Evolutionary conservation across 2,113 vertebrate genomes (phyloP), one percentile per base, ranked within the genome.

Genomic region (Nothocercus julius): DNA sequence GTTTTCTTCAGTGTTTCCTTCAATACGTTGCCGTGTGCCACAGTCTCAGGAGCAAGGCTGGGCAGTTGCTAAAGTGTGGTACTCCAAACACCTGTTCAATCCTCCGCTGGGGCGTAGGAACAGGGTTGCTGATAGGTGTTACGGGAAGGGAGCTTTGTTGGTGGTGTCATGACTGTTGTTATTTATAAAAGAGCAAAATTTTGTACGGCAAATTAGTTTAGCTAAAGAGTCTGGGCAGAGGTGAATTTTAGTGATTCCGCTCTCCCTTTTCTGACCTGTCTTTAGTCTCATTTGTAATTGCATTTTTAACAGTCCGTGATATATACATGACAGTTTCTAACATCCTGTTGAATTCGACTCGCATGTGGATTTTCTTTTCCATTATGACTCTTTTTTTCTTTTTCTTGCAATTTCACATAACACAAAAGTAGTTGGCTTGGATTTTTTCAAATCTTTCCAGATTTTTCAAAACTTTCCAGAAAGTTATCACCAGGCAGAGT

Each of bases 361-460:
- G 5, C 13, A 32, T 83, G 80, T 85, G 1, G 0, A 53, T 87
- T 79, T 25, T 0, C 3, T 38, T 34, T 80, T 84, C 25, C 27
- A 36, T 85, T 6, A 45, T 19, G 4, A 2, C 5, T 19, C 89
- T 89, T 63, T 69, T 91, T 84, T 61, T 91, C 38, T 14, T 95
- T 38, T 63, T 70, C 11, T 76, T 87, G 87, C 38, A 11, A 3
- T 95, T 80, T 95, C 47, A 70, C n/a, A 13, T 78, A 28, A 36
- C 42, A 40, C 63, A 56, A 81, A 94, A 78, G 84, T 72, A 75
- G 5, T 69, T 94, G 85, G 32, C 69, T 22, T 78, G 38, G 17
- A 51, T 90, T 93, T 92, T 77, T 77, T 85, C 79, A 80, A 44
- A n/a, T n/a, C n/a, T n/a, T n/a, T n/a, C n/a, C n/a, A n/a, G n/a